These are phyloP conservation scores for Andrena marginata DNA, from an alignment of 2,888 invertebrate species.

Conservation along the genomic window DNA sequence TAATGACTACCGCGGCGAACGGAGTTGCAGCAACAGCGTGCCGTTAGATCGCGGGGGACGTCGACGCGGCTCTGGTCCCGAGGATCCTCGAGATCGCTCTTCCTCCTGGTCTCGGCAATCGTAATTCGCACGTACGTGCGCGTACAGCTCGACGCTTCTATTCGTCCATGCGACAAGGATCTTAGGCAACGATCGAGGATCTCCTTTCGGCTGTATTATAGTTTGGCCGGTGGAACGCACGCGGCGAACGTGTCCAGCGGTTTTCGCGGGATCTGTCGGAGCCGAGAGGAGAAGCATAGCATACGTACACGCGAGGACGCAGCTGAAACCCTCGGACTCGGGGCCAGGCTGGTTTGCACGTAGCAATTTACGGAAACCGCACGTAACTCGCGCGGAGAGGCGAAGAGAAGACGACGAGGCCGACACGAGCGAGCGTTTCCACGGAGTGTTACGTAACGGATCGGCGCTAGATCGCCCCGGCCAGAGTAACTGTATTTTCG, in stretches of 20 bases:
- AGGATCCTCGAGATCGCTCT: background rate
- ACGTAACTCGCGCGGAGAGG: conserved; percentile 76
- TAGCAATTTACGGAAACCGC: conserved; percentile 82
- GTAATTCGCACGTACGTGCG: background rate
- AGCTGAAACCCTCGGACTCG: conserved; percentile 28
- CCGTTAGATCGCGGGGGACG: conserved; percentile 10
- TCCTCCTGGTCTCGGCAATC: background rate
- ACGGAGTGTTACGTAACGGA: conserved; percentile 78
- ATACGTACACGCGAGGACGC: conserved; percentile 15
- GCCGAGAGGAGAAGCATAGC: background rate
- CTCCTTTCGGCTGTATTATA: background rate
- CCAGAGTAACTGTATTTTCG: conserved; percentile 74
- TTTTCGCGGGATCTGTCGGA: conserved; percentile 48
- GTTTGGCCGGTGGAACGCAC: background rate
- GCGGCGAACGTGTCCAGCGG: conserved; percentile 14
- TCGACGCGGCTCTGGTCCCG: background rate
- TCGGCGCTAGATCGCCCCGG: conserved; percentile 72
- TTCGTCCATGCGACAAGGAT: too few species aligned
- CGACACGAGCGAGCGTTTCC: conserved; percentile 70
- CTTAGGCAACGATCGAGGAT: too few species aligned
- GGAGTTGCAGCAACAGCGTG: conserved; percentile 31
- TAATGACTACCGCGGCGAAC: conserved; percentile 59
- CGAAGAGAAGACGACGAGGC: conserved; percentile 43
- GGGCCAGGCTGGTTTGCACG: conserved; percentile 69
- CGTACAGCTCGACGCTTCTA: background rate